phyloP scores from a whole-genome alignment of 2,113 vertebrate genomes.

The Athene cunicularia region DNA sequence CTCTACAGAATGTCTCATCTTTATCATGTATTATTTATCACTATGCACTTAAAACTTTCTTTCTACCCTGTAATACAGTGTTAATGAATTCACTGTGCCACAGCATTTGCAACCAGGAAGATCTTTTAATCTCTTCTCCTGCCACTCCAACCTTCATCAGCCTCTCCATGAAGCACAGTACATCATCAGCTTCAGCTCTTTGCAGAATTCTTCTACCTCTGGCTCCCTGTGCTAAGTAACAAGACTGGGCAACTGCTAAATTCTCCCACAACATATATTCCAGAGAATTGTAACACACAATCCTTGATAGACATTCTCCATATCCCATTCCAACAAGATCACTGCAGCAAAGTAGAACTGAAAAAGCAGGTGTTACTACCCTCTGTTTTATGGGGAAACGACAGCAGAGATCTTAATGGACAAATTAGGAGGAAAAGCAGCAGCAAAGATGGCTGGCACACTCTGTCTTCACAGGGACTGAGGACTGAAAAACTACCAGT shows the following conservation, averaged over 20 bases:
- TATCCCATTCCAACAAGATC: neutral
- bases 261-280: neutral
- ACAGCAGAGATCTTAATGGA: neutral
- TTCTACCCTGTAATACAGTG: neutral
- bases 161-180: neutral
- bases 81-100: neutral
- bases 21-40: neutral
- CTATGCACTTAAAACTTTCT: neutral
- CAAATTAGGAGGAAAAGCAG: neutral
- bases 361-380: neutral
- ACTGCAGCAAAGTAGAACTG: neutral
- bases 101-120: neutral
- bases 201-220: neutral
- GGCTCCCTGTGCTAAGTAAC: neutral
- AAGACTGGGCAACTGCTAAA: neutral
- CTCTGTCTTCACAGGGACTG: neutral
- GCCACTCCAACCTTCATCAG: neutral
- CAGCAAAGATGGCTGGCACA: neutral
- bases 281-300: neutral
- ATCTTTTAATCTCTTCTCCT: neutral
- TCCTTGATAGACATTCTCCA: neutral
- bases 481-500: neutral
- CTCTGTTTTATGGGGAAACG: neutral
- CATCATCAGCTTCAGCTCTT: neutral
- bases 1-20: neutral